phyloP scores from a whole-genome alignment of 2,888 invertebrate species.

The Cantharis flavilabris region DNA sequence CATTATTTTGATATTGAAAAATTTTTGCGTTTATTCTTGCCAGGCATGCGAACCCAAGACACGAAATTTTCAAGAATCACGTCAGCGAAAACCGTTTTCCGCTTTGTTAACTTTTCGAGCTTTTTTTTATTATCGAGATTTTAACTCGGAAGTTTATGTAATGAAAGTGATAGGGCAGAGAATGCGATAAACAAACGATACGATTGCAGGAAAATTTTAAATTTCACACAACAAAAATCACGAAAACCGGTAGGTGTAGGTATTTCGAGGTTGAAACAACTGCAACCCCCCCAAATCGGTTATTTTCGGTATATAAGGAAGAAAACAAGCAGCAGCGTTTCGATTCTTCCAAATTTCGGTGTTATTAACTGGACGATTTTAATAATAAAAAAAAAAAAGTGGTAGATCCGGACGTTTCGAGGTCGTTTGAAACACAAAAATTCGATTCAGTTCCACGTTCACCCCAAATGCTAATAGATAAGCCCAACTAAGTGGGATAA shows the following conservation, averaged over 20 bases:
- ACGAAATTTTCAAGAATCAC: not conserved
- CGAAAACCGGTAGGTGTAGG: too few species aligned
- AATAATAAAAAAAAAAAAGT: not conserved
- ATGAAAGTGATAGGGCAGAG: not conserved
- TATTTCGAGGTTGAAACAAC: not conserved
- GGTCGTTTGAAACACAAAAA: not conserved
- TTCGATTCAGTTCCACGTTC: not conserved
- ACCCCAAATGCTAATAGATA: conserved; percentile 1
- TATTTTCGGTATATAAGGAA: too few species aligned
- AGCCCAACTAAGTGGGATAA: not conserved
- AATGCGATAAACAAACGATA: not conserved
- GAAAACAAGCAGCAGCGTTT: too few species aligned
- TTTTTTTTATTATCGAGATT: not conserved
- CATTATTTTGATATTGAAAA: not conserved
- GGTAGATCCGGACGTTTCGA: not conserved
- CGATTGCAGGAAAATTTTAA: not conserved
- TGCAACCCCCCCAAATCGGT: too few species aligned
- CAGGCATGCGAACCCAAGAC: not conserved
- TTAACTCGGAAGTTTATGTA: not conserved
- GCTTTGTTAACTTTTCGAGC: not conserved
- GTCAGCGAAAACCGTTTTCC: not conserved
- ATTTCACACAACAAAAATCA: not conserved
- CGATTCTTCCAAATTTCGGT: too few species aligned
- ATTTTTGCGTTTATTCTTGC: not conserved
- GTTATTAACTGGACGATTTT: not conserved